Base-by-base conservation (phyloP, 2,888 invertebrate species). In the Heteropelma amictum region DNA sequence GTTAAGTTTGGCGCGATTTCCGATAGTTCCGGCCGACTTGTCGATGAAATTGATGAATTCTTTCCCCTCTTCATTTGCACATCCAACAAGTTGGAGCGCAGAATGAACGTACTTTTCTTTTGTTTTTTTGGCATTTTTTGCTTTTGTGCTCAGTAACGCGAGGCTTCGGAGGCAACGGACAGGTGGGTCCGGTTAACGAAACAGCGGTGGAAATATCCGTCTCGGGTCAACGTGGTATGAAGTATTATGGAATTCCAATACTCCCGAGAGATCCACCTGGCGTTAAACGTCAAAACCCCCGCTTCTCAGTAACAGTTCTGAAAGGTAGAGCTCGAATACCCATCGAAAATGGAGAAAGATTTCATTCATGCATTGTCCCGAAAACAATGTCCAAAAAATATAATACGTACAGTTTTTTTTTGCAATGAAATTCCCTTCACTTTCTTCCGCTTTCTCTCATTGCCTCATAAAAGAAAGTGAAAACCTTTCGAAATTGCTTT, bases 231-330 rank as follows among this genome's bases (percentile, higher is more conserved):
- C 82, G 81, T 78, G 88, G 88, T 80, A 78, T 87, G 72, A 81
- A 80, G 80, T 86, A 80, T 73, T 84, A 87, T 76, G 86, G 83
- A 68, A 77, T 84, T 70, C 87, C 87, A 67, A 85, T 88, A 77
- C 85, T 88, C 75, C 86, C 87, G 73, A 78, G 76, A 78, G 84
- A 88, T 79, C 84, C 84, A 72, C 86, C 87, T 61, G 85, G 83
- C 77, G 83, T 84, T 76, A 79, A 79, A 76, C 87, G 86, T 76
- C 79, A 80, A 80, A 49, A 64, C 71, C 87, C 88, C 82, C 85
- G 83, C 64, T 80, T 82, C 76, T 88, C 88, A 80, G 85, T 88
- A 79, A 85, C 85, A 35, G 84, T 84, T 80, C 79, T 83, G 72
- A 85, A 87, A 83, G 84, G 82, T 80, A 82, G 83, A 77, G 74